phyloP scores from a whole-genome alignment of 2,797 vertebrate species.

The Ctenopoma multispine region DNA sequence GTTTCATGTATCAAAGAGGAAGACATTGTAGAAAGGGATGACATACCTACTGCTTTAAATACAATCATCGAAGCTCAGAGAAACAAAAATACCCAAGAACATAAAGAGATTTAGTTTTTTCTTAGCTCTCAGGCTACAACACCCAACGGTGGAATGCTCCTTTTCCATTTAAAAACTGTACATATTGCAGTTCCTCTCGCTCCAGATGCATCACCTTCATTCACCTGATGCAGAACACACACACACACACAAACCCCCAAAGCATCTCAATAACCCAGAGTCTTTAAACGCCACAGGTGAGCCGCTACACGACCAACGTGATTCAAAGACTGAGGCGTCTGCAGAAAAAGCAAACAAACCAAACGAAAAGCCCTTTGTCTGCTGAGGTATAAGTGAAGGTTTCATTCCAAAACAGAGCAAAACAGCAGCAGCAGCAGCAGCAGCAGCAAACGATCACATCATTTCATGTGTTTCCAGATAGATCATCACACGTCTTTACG shows the following conservation, averaged over 20 bases:
- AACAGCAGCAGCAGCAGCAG: not conserved
- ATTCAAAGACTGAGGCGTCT: conserved; percentile 3
- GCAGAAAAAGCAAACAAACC: conserved; percentile 16
- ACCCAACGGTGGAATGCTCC: conserved; percentile 70
- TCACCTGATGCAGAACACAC: conserved; percentile 43
- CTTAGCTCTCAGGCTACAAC: conserved; percentile 25
- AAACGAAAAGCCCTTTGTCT: conserved; percentile 51
- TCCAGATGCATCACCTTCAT: conserved; percentile 29
- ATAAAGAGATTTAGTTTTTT: not conserved
- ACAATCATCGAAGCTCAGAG: conserved; percentile 49
- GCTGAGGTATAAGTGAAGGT: conserved; percentile 58
- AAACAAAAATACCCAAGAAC: conserved; percentile 3
- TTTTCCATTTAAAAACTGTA: conserved; percentile 60
- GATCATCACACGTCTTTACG: not conserved
- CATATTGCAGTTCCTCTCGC: conserved; percentile 60
- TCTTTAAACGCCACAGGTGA: conserved; percentile 19
- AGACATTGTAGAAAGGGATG: conserved; percentile 47
- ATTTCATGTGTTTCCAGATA: not conserved
- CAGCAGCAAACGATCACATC: not conserved
- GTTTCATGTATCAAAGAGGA: conserved; percentile 52
- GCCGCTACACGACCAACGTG: not conserved
- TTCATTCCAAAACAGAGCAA: conserved; percentile 35
- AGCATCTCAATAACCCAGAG: conserved; percentile 28
- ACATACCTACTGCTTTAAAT: conserved; percentile 43
- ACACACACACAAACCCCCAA: conserved; percentile 6